phyloP scores from a whole-genome alignment of 2,888 invertebrate genomes.

The Plagodis dolabraria region DNA sequence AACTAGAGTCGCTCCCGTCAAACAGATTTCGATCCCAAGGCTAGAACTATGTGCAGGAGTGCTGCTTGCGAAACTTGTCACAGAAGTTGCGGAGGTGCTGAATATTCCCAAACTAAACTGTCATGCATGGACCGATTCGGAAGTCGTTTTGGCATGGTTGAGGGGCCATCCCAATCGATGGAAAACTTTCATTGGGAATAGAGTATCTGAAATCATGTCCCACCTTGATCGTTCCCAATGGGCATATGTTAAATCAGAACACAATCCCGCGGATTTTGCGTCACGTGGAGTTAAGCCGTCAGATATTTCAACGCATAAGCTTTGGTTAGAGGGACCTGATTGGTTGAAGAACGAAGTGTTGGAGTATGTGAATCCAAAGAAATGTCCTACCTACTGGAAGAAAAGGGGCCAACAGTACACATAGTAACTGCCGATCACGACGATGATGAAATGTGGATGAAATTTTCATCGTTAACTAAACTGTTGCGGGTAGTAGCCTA shows the following conservation, averaged over 20 bases:
- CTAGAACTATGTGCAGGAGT: background rate
- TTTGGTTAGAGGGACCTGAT: background rate
- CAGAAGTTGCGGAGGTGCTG: background rate
- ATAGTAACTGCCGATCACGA: background rate
- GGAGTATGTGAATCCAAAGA: background rate
- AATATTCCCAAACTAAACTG: slow-evolving; percentile 7
- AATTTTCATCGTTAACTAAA: background rate
- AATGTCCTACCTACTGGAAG: background rate
- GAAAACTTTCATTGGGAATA: slow-evolving; percentile 32
- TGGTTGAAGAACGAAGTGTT: background rate
- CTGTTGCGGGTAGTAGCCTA: background rate
- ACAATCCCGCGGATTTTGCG: background rate
- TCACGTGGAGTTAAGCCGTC: background rate
- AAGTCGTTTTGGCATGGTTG: slow-evolving; percentile 29
- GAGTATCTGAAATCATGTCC: slow-evolving; percentile 11
- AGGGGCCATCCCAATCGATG: slow-evolving; percentile 25
- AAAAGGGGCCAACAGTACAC: background rate
- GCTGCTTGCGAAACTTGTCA: background rate
- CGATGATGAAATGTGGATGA: background rate
- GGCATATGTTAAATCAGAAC: background rate
- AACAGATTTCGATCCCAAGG: background rate
- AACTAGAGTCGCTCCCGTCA: no score
- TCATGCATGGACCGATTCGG: slow-evolving; percentile 4
- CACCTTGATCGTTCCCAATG: background rate
- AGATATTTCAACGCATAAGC: background rate